Conservation (phyloP, 2,113 vertebrate genomes). For the Varanus komodoensis region DNA sequence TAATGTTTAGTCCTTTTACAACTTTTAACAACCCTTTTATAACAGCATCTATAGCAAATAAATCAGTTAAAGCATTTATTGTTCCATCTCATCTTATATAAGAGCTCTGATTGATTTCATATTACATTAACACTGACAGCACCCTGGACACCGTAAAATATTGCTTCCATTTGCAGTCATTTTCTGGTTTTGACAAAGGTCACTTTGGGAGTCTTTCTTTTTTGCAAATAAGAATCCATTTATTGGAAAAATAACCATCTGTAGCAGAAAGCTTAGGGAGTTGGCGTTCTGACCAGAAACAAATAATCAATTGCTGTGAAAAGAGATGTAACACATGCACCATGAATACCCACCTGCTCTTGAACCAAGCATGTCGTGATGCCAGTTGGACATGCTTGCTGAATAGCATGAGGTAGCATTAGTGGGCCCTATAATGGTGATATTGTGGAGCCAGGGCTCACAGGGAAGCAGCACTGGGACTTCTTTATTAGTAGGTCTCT, state of each 20-base stretch:
- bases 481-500: too few relatives aligned
- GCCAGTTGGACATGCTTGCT: too few relatives aligned
- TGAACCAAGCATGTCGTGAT: neutral
- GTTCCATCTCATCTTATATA: constrained; percentile 58
- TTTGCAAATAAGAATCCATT: neutral
- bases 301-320: constrained; percentile 37
- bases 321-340: neutral
- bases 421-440: neutral
- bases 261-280: constrained; percentile 12
- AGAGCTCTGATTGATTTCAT: constrained; percentile 64
- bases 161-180: constrained; percentile 40
- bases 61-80: constrained; percentile 68
- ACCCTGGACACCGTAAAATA: constrained; percentile 38
- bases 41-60: constrained; percentile 66
- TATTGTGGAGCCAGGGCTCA: too few relatives aligned
- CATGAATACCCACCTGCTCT: neutral
- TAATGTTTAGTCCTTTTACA: constrained; percentile 70
- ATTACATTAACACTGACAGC: constrained; percentile 53
- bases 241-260: constrained; percentile 23
- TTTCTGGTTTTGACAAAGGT: constrained; percentile 21
- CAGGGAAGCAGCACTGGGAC: too few relatives aligned
- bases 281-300: neutral
- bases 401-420: neutral
- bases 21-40: constrained; percentile 71
- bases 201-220: neutral